phyloP scores from a whole-genome alignment of 2,888 invertebrate species.

The Andricus quercusramuli region DNA sequence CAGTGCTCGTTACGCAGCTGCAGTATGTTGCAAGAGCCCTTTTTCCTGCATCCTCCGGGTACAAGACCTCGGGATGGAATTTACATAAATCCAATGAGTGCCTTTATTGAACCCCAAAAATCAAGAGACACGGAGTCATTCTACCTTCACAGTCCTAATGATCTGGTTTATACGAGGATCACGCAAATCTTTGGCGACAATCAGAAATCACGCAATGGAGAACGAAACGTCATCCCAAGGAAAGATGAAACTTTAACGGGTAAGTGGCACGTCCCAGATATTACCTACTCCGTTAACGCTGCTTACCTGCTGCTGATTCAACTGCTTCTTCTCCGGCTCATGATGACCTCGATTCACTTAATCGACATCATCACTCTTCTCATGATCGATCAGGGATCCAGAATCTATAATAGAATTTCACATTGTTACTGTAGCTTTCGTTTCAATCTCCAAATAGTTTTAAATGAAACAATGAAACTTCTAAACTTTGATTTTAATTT shows the following conservation, averaged over 20 bases:
- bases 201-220: constrained; percentile 55
- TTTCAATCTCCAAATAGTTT: not conserved
- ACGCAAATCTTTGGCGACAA: constrained; percentile 87
- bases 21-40: constrained; percentile 77
- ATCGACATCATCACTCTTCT: constrained; percentile 51
- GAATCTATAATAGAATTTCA: constrained; percentile 27
- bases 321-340: constrained; percentile 41
- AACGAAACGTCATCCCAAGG: constrained; percentile 66
- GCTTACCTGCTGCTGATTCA: constrained; percentile 43
- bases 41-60: constrained; percentile 75
- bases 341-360: constrained; percentile 61
- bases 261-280: constrained; percentile 73
- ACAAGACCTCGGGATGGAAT: constrained; percentile 86
- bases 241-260: constrained; percentile 76
- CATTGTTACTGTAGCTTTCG: not conserved
- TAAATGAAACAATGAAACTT: not conserved
- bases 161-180: constrained; percentile 90
- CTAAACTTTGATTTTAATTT: too few species aligned
- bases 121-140: constrained; percentile 83
- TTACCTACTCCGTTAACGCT: constrained; percentile 47
- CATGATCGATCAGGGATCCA: constrained; percentile 27
- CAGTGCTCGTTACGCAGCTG: constrained; percentile 73
- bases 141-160: constrained; percentile 91
- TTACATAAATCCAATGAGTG: constrained; percentile 91
- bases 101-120: constrained; percentile 71